Conservation (phyloP, 2,797 vertebrate genomes). For the Neosalanx taihuensis region DNA sequence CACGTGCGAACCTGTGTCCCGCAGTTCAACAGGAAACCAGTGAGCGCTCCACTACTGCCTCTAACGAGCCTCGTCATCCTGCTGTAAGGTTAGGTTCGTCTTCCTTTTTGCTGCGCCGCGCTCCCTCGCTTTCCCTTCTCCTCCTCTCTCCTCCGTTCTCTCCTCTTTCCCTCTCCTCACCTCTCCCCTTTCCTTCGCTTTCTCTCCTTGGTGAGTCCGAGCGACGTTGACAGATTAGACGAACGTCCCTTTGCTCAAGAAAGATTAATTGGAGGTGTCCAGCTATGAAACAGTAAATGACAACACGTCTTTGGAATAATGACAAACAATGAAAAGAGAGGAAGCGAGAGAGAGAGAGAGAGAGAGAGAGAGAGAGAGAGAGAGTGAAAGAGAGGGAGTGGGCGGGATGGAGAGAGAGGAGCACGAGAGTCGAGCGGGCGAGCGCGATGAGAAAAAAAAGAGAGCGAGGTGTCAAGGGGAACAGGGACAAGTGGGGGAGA, state of each 20-base stretch:
- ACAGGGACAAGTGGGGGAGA: too few species aligned
- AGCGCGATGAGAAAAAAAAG: background rate
- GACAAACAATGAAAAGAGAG: conserved; percentile 45
- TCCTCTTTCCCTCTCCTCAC: too few species aligned
- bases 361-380: conserved; percentile 51
- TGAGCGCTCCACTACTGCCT: too few species aligned
- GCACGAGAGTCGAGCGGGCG: background rate
- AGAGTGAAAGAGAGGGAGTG: conserved; percentile 48
- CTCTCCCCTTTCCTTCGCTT: too few species aligned
- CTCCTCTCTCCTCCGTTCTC: background rate
- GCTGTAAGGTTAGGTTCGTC: conserved; percentile 64
- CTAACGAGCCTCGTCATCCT: too few species aligned
- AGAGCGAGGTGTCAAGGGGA: too few species aligned
- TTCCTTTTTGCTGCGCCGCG: conserved; percentile 52
- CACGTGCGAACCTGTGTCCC: too few species aligned
- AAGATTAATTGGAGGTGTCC: conserved; percentile 74
- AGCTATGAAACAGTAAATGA: conserved; percentile 72
- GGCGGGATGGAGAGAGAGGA: conserved; percentile 46
- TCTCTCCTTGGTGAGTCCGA: conserved; percentile 40
- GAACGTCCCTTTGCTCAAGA: conserved; percentile 68
- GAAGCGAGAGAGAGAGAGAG: conserved; percentile 5
- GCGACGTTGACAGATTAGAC: conserved; percentile 66
- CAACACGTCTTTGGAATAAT: conserved; percentile 68
- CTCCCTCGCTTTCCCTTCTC: too few species aligned
- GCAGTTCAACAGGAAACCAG: too few species aligned